Conservation (phyloP, 1,140 invertebrate species). For the Drosophila kanapiae region DNA sequence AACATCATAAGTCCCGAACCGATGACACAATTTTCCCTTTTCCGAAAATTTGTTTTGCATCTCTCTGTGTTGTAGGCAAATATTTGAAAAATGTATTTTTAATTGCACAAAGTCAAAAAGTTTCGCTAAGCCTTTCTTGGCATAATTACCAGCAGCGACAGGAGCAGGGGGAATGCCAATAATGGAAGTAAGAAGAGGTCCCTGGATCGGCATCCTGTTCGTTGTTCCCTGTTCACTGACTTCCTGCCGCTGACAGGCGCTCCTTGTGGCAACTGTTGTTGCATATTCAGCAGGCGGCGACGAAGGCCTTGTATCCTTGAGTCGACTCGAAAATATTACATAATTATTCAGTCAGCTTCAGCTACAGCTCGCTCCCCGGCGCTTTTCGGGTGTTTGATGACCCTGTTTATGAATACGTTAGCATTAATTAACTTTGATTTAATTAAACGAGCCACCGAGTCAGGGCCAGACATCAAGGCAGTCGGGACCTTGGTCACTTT, state of each 20-base stretch:
- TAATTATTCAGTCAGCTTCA: conserved; percentile 70
- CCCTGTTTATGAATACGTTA: conserved; percentile 84
- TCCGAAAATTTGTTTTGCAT: conserved; percentile 39
- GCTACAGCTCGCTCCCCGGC: conserved; percentile 12
- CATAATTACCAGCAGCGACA: conserved; percentile 56
- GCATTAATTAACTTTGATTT: conserved; percentile 84
- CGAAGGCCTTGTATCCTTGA: conserved; percentile 20
- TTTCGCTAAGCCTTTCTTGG: conserved; percentile 64
- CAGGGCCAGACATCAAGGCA: conserved; percentile 35
- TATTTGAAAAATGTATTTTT: conserved; percentile 81
- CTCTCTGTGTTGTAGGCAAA: conserved; percentile 58
- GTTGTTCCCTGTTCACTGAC: conserved; percentile 19
- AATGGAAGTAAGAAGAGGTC: conserved; percentile 24
- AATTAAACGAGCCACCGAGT: conserved; percentile 69
- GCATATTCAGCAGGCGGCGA: conserved; percentile 66
- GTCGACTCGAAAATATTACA: conserved; percentile 71
- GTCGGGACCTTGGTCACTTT: conserved; percentile 62
- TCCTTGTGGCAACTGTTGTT: conserved; percentile 54
- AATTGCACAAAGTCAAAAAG: conserved; percentile 79
- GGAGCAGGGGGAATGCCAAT: conserved; percentile 37
- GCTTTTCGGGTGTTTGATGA: conserved; percentile 78
- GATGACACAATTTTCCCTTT: conserved; percentile 39
- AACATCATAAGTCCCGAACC: conserved; percentile 17
- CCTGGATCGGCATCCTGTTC: conserved; percentile 7
- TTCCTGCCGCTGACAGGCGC: conserved; percentile 44